phyloP scores from a whole-genome alignment of 1,140 invertebrate genomes.

The Zophobas morio region DNA sequence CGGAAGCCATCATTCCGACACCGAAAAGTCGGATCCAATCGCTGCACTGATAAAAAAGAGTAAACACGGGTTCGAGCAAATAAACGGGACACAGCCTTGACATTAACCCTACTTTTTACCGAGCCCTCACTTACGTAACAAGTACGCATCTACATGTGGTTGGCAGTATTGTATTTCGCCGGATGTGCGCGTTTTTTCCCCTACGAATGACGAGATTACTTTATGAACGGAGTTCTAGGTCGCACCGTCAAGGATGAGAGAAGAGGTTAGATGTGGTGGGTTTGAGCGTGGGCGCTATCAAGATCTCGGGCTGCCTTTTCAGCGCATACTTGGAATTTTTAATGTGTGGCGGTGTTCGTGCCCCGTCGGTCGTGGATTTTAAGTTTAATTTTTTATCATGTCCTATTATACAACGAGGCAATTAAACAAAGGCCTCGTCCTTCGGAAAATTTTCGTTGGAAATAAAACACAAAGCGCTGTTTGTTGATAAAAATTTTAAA shows the following conservation, averaged over 20 bases:
- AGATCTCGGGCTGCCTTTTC: too few species aligned
- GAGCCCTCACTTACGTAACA: constrained; percentile 33
- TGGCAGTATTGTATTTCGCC: constrained; percentile 39
- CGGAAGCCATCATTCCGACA: constrained; percentile 20
- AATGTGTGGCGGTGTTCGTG: neutral
- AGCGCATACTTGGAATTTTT: neutral
- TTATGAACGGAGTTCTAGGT: constrained; percentile 9
- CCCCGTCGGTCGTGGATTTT: too few species aligned
- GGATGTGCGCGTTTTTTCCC: constrained; percentile 10
- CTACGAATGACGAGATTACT: constrained; percentile 5
- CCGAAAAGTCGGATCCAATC: constrained; percentile 25
- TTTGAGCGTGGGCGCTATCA: too few species aligned
- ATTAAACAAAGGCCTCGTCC: constrained; percentile 6
- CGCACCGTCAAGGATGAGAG: constrained; percentile 26
- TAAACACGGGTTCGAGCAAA: constrained; percentile 17
- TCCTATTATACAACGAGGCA: neutral
- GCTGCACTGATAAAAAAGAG: constrained; percentile 24
- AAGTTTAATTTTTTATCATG: neutral
- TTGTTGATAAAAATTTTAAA: constrained; percentile 14
- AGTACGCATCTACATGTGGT: constrained; percentile 29
- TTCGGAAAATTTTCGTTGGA: constrained; percentile 23
- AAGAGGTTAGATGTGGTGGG: constrained; percentile 4
- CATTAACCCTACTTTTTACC: constrained; percentile 31
- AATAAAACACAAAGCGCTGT: constrained; percentile 15
- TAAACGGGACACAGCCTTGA: constrained; percentile 22